Percentiles rank a stretch among this genome's conserved stretches.
phyloP scores from a whole-genome alignment of 1,140 invertebrate genomes.

The Trichonephila clavata region DNA sequence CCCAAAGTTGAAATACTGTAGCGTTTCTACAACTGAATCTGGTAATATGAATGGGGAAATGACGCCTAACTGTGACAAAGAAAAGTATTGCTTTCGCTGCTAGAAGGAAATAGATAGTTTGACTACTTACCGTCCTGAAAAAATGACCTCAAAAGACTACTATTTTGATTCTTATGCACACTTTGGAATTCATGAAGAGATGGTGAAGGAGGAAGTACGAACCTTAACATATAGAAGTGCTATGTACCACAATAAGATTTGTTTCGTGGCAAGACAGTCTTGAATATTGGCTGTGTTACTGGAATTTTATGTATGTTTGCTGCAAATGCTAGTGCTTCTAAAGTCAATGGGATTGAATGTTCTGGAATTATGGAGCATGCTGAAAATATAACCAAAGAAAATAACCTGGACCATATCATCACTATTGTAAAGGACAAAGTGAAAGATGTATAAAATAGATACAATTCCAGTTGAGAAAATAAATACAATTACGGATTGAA shows the following conservation, averaged over 20 bases:
- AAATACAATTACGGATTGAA: too few relatives aligned
- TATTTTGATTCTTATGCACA: conserved; percentile 99
- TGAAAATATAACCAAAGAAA: conserved; percentile 83
- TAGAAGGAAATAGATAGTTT: conserved; percentile 77
- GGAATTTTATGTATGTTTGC: too few relatives aligned
- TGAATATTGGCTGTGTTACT: too few relatives aligned
- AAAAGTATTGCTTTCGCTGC: conserved; percentile 75
- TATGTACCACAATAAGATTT: too few relatives aligned
- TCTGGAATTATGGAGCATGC: conserved; percentile 84
- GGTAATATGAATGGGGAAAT: background rate
- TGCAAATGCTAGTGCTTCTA: too few relatives aligned
- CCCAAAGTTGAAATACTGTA: too few relatives aligned
- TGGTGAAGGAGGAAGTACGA: too few relatives aligned
- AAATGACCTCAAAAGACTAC: conserved; percentile 86
- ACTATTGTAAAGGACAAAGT: too few relatives aligned
- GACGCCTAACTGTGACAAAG: background rate
- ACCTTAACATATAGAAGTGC: too few relatives aligned
- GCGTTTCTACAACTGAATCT: conserved; percentile 58
- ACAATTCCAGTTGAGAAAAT: too few relatives aligned
- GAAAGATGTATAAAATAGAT: too few relatives aligned
- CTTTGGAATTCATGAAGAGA: conserved; percentile 99
- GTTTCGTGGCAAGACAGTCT: too few relatives aligned
- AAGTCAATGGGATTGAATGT: conserved; percentile 85
- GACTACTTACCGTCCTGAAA: conserved; percentile 76
- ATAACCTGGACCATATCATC: conserved; percentile 83